Percentiles rank a stretch among this genome's conserved stretches.
Conservation (phyloP, 2,888 invertebrate genomes). For the Papilio gigon region DNA sequence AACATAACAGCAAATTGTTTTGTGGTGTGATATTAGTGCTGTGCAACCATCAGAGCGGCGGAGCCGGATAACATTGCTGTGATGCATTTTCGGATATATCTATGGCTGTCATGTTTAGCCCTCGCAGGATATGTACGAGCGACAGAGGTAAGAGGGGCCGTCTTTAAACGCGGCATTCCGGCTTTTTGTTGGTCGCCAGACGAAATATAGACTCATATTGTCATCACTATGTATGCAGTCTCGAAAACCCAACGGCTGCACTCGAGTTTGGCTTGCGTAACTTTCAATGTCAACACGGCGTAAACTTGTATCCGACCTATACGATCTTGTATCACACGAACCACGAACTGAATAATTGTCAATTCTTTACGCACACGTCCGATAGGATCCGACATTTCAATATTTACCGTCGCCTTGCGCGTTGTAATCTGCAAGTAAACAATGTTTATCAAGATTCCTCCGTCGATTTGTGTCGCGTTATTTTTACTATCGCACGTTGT, state of each 20-base stretch:
- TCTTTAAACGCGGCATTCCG: slow-evolving; percentile 77
- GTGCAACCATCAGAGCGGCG: slow-evolving; percentile 72
- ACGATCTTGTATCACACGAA: slow-evolving; percentile 35
- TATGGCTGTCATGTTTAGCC: slow-evolving; percentile 88
- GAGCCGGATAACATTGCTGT: slow-evolving; percentile 78
- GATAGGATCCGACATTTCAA: slow-evolving; percentile 48
- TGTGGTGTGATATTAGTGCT: slow-evolving; percentile 75
- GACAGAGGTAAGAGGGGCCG: slow-evolving; percentile 86
- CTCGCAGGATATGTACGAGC: slow-evolving; percentile 88
- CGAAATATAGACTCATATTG: slow-evolving; percentile 51
- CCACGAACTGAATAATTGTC: slow-evolving; percentile 35
- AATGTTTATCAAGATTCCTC: slow-evolving; percentile 68
- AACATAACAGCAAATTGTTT: slow-evolving; percentile 78
- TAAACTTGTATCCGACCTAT: slow-evolving; percentile 44
- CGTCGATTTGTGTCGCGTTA: slow-evolving; percentile 64
- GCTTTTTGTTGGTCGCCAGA: slow-evolving; percentile 66
- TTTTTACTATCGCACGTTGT: slow-evolving; percentile 53
- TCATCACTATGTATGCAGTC: slow-evolving; percentile 46
- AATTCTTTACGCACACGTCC: slow-evolving; percentile 22
- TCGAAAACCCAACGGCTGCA: slow-evolving; percentile 56
- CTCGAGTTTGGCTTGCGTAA: slow-evolving; percentile 69
- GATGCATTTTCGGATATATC: slow-evolving; percentile 90
- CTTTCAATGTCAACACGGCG: slow-evolving; percentile 77
- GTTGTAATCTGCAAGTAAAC: slow-evolving; percentile 74
- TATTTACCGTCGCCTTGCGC: slow-evolving; percentile 65